A percentile compares a stretch with the other conserved stretches of the same genome.
Conservation (phyloP, 1,140 invertebrate species). For the Lanistes nyassanus region DNA sequence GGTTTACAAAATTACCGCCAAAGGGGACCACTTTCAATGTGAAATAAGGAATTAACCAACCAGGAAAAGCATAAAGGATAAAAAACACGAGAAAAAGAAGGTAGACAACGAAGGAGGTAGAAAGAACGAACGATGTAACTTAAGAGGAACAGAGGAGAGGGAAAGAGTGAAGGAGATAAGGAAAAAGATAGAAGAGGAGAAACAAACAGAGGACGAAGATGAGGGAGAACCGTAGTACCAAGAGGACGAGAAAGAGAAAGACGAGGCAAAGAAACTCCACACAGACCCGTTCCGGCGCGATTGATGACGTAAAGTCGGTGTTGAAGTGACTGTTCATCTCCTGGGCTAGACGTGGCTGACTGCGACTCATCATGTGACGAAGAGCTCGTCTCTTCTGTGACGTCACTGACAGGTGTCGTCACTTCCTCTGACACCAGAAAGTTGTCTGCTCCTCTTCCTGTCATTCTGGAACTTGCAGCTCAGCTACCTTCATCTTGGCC, state of each 20-base stretch:
- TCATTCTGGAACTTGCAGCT: background rate
- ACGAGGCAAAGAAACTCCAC: too few species aligned
- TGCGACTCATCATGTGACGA: constrained; percentile 25
- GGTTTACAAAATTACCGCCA: too few species aligned
- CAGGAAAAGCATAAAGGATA: background rate
- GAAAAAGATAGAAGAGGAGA: too few species aligned
- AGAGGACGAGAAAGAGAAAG: too few species aligned
- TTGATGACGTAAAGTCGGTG: constrained; percentile 50
- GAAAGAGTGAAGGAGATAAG: background rate
- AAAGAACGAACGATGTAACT: too few species aligned
- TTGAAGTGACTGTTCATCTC: constrained; percentile 13
- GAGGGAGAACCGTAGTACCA: too few species aligned
- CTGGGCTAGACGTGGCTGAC: background rate
- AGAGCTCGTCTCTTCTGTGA: constrained; percentile 17
- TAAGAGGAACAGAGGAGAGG: too few species aligned
- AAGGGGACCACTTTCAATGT: too few species aligned
- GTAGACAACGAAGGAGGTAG: background rate
- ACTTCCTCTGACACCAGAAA: constrained; percentile 9
- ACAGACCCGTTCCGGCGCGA: constrained; percentile 34
- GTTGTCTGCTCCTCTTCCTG: background rate
- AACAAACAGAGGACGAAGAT: too few species aligned
- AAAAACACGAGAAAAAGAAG: background rate
- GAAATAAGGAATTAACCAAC: too few species aligned
- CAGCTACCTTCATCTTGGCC: background rate
- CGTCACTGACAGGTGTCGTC: constrained; percentile 24